A percentile compares a stretch with the other conserved stretches of the same genome.
Conservation (phyloP, 2,113 vertebrate genomes). For the Lasiurus cinereus region DNA sequence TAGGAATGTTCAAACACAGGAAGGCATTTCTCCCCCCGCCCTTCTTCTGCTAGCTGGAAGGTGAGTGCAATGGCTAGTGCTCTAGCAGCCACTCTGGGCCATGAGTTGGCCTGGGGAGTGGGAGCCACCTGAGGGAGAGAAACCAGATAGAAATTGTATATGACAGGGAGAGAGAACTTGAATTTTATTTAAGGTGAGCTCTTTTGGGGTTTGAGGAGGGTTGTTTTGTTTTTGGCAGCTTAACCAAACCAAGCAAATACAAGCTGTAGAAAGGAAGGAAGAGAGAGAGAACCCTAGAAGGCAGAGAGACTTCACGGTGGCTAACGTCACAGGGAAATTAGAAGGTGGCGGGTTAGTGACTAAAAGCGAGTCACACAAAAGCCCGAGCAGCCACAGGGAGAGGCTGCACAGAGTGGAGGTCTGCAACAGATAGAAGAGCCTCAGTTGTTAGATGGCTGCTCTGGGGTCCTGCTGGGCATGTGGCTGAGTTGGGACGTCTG, state of each 20-base stretch:
- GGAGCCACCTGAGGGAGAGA: neutral
- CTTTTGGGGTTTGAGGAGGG: neutral
- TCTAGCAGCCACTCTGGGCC: neutral
- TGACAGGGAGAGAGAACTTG: neutral
- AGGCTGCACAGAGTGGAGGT: neutral
- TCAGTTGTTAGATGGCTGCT: neutral
- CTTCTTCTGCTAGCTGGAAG: neutral
- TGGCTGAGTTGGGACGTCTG: neutral
- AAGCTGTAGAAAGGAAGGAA: neutral
- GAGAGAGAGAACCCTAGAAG: neutral
- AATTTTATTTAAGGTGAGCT: neutral
- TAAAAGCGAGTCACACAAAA: slow-evolving; percentile 37
- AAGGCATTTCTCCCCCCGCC: neutral
- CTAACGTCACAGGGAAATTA: neutral
- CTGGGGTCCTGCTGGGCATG: neutral
- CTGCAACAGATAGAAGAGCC: neutral
- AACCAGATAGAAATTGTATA: neutral
- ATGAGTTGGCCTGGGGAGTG: too few relatives aligned
- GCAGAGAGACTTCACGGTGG: neutral
- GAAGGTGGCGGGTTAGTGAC: slow-evolving; percentile 15
- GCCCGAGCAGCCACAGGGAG: neutral
- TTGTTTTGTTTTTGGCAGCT: neutral
- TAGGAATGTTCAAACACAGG: neutral
- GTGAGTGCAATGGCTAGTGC: neutral
- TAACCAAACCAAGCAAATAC: neutral